These are phyloP conservation scores for Triplophysa yarkandensis DNA, from an alignment of 2,797 vertebrate genomes.

Conservation along the genomic window DNA sequence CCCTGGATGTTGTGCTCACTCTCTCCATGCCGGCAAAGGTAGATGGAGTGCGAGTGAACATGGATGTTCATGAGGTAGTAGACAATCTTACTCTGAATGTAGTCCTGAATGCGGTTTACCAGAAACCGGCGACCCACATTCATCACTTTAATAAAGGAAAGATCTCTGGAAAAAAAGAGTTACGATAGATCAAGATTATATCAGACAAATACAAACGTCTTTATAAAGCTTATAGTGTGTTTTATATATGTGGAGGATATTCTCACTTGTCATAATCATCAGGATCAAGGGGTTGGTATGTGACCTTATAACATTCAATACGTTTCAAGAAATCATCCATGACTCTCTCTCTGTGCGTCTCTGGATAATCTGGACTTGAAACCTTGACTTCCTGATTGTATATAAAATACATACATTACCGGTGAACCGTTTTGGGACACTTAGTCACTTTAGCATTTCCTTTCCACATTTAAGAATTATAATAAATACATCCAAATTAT, in stretches of 20 bases:
- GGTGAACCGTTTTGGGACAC: no score
- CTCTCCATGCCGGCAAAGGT: slow-evolving; percentile 95
- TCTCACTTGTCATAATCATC: slow-evolving; percentile 91
- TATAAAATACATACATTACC: neutral
- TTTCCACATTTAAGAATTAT: no score
- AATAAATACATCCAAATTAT: no score
- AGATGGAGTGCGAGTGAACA: slow-evolving; percentile 94
- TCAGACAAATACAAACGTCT: no score
- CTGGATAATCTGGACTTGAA: slow-evolving; percentile 95
- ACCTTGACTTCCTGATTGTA: slow-evolving; percentile 91
- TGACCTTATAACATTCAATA: slow-evolving; percentile 97
- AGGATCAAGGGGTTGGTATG: slow-evolving; percentile 91
- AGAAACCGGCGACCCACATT: slow-evolving; percentile 94
- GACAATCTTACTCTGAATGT: slow-evolving; percentile 98
- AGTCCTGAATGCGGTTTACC: slow-evolving; percentile 94
- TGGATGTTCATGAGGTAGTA: slow-evolving; percentile 99
- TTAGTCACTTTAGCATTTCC: no score
- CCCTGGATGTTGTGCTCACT: slow-evolving; percentile 88
- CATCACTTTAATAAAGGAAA: slow-evolving; percentile 96
- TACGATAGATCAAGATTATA: neutral
- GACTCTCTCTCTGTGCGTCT: slow-evolving; percentile 90
- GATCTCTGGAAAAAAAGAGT: slow-evolving; percentile 76
- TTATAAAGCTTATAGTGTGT: no score
- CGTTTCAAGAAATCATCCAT: slow-evolving; percentile 98
- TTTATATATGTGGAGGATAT: neutral